Conservation (phyloP, 64 coral and sea anemone species). For the Hydrozoanthus tunicans region DNA sequence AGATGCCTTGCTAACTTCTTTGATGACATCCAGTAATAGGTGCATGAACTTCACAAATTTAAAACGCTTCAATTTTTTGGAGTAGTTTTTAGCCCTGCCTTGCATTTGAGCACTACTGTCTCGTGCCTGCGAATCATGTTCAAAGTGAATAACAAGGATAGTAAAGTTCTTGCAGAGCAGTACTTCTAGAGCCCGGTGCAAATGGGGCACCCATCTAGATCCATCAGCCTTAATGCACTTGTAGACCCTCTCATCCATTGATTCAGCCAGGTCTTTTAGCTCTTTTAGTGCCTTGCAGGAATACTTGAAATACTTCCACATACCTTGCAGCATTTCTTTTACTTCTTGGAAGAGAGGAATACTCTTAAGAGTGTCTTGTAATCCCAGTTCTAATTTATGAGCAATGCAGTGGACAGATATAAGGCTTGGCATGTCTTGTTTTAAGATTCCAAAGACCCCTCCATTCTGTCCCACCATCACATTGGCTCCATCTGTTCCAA, state of each 20-base stretch:
- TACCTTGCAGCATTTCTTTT: conserved; percentile 12
- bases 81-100: conserved; percentile 38
- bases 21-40: conserved; percentile 34
- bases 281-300: conserved; percentile 59
- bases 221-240: conserved; percentile 59
- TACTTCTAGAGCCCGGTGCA: conserved; percentile 21
- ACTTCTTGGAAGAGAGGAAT: conserved; percentile 46
- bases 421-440: conserved; percentile 17
- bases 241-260: conserved; percentile 24
- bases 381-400: conserved; percentile 62
- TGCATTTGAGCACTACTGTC: conserved; percentile 46
- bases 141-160: conserved; percentile 50
- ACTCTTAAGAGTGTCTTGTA: conserved; percentile 22
- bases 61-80: conserved; percentile 52
- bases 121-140: conserved; percentile 42
- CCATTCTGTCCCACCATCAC: conserved; percentile 48
- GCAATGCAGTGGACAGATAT: conserved; percentile 48
- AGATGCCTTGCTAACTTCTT: conserved; percentile 7
- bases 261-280: conserved; percentile 54
- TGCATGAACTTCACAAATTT: conserved; percentile 51
- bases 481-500: conserved; percentile 54
- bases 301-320: conserved; percentile 59
- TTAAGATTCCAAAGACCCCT: conserved; percentile 44
- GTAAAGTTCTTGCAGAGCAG: conserved; percentile 10
- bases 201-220: conserved; percentile 59